Evolutionary conservation across 2,797 vertebrate species (phyloP).

Genomic region (Phoxinus dragarum): DNA sequence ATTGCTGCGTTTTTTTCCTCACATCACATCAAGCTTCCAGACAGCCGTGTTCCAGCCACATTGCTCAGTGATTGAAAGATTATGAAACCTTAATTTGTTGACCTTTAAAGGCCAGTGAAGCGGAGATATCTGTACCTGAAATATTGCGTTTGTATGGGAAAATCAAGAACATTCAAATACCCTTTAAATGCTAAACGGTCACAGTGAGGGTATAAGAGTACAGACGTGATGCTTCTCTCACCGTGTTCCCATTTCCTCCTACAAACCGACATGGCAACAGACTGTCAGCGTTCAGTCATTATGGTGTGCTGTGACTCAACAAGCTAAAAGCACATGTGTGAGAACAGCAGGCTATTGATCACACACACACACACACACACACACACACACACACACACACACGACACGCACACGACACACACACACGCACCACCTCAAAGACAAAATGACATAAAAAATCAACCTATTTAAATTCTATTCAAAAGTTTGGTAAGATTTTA

Average conservation of each 20-base stretch:
- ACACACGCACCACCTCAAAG: neutral
- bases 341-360: slow-evolving; percentile 42
- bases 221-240: neutral
- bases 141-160: slow-evolving; percentile 21
- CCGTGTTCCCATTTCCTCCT: slow-evolving; percentile 14
- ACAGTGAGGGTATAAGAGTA: neutral
- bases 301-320: slow-evolving; percentile 22
- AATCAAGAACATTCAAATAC: slow-evolving; percentile 35
- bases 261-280: neutral
- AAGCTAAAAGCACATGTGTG: slow-evolving; percentile 41
- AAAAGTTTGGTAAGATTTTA: neutral
- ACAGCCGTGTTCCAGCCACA: neutral
- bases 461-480: neutral
- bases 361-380: neutral
- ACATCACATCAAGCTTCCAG: neutral
- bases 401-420: neutral
- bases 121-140: slow-evolving; percentile 22
- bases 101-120: slow-evolving; percentile 51
- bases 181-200: slow-evolving; percentile 33
- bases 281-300: slow-evolving; percentile 8
- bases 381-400: neutral
- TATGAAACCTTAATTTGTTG: slow-evolving; percentile 33
- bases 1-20: neutral
- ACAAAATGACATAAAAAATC: neutral
- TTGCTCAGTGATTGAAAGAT: slow-evolving; percentile 11